Evolutionary conservation across 2,113 vertebrate genomes (phyloP).

Genomic region (Tachysurus fulvidraco): DNA sequence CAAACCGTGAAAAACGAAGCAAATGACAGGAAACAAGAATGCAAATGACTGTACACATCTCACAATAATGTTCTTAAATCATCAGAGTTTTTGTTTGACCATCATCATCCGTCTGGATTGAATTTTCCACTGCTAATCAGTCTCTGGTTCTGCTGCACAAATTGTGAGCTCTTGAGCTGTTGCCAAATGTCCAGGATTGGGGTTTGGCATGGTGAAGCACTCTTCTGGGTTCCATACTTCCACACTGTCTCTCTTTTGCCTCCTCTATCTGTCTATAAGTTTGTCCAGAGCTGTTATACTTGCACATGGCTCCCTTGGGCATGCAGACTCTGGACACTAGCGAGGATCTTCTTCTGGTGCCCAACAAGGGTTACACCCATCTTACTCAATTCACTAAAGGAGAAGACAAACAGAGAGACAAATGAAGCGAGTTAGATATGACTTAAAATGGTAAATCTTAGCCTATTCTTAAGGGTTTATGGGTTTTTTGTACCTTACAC

Average conservation of each 20-base stretch:
- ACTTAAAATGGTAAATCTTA: background rate
- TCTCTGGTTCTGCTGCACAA: constrained; percentile 51
- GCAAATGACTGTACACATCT: constrained; percentile 42
- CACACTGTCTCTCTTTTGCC: constrained; percentile 19
- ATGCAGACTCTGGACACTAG: constrained; percentile 74
- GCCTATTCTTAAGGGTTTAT: background rate
- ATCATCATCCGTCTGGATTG: constrained; percentile 21
- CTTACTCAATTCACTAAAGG: constrained; percentile 73
- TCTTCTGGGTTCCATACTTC: constrained; percentile 26
- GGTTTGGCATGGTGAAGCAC: constrained; percentile 45
- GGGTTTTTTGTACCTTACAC: constrained; percentile 68
- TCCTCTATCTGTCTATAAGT: constrained; percentile 35
- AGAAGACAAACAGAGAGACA: constrained; percentile 21
- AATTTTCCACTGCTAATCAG: constrained; percentile 51
- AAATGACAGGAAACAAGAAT: constrained; percentile 27
- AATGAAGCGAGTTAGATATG: background rate
- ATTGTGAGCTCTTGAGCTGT: background rate
- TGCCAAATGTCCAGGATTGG: constrained; percentile 37
- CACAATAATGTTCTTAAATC: constrained; percentile 30
- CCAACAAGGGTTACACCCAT: constrained; percentile 75
- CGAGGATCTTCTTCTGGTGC: constrained; percentile 81
- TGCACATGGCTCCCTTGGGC: constrained; percentile 77
- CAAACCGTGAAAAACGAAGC: constrained; percentile 13
- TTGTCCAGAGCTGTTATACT: constrained; percentile 70
- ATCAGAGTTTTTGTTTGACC: constrained; percentile 7